Base-by-base conservation (phyloP, 2,888 invertebrate genomes). In the Smittia aterrima region DNA sequence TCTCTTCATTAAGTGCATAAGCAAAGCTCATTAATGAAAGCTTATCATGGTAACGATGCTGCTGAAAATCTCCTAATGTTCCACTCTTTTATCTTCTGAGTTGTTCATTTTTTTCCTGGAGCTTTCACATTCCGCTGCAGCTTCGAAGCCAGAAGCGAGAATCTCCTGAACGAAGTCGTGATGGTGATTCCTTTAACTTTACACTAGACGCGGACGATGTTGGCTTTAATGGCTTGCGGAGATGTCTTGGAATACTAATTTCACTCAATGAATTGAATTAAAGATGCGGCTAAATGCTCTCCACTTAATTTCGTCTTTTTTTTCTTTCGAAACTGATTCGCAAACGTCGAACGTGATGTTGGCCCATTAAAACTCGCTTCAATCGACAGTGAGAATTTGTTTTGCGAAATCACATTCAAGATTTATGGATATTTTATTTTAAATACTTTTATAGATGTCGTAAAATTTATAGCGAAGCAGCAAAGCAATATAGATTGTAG, bases 11-110 rank as follows among this genome's bases (percentile, higher is more conserved):
- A 1, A 53, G 53, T 71, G 58, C 62, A 72, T 40, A 62, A 58
- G 72, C 72, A 72, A 72, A 72, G 72, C 62, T 72, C 62, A 72
- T 72, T 72, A 72, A 72, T 72, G 58, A 38, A 62, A 22, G 72
- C 72, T 72, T 72, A 72, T 72, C 72, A 54, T 32, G 20, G 32
- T 1, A 62, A 62, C 25, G 72, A 72, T 72, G 58, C 24, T 66
- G 40, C 25, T 62, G 32, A 70, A 68, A 70, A 70, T 70, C 72
- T 62, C 58, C 58, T 72, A 72, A 72, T 72, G 27, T 62, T 62
- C 54, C 22, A 24, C 24, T 11, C 70, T 72, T 58, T 72, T 32
- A 62, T 40, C 58, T 72, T 54, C 16, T 32, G 1, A 20, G 20
- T 13, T 58, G 20, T 11, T 58, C 22, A 13, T 58, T 9, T 18